Conservation (phyloP, 2,797 vertebrate genomes). For the Parotocinclus haroldoi region DNA sequence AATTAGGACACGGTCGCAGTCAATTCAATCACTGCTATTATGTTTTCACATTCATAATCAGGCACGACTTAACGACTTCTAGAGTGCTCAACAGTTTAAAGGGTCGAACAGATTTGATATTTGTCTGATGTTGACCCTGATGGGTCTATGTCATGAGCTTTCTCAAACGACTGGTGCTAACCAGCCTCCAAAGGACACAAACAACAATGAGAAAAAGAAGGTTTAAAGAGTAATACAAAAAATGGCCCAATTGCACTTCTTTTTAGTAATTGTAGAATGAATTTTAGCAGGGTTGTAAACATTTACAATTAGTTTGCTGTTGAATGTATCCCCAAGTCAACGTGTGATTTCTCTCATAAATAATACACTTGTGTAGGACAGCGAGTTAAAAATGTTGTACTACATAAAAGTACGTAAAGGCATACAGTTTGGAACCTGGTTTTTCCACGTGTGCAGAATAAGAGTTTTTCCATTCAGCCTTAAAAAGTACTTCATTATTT, state of each 20-base stretch:
- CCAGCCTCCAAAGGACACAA: constrained; percentile 53
- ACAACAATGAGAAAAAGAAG: constrained; percentile 4
- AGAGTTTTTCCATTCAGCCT: too few relatives aligned
- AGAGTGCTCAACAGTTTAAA: constrained; percentile 76
- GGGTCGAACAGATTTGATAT: constrained; percentile 67
- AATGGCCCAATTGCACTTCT: neutral
- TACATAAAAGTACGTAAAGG: too few relatives aligned
- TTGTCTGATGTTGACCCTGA: constrained; percentile 64
- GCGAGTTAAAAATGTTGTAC: too few relatives aligned
- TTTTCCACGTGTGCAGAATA: too few relatives aligned
- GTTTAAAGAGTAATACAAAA: too few relatives aligned
- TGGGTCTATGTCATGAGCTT: constrained; percentile 70
- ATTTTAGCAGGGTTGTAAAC: too few relatives aligned
- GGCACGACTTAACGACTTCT: constrained; percentile 35
- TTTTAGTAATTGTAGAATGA: neutral
- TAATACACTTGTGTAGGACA: too few relatives aligned
- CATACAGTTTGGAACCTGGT: too few relatives aligned
- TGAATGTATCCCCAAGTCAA: too few relatives aligned
- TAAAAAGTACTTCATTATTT: too few relatives aligned
- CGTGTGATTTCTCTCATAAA: too few relatives aligned
- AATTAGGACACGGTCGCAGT: constrained; percentile 1
- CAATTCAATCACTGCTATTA: constrained; percentile 22
- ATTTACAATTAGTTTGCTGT: too few relatives aligned
- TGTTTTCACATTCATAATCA: neutral
- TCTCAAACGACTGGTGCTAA: constrained; percentile 49